These are phyloP conservation scores for Siniperca scherzeri DNA, from an alignment of 2,797 vertebrate genomes.

Conservation along the genomic window DNA sequence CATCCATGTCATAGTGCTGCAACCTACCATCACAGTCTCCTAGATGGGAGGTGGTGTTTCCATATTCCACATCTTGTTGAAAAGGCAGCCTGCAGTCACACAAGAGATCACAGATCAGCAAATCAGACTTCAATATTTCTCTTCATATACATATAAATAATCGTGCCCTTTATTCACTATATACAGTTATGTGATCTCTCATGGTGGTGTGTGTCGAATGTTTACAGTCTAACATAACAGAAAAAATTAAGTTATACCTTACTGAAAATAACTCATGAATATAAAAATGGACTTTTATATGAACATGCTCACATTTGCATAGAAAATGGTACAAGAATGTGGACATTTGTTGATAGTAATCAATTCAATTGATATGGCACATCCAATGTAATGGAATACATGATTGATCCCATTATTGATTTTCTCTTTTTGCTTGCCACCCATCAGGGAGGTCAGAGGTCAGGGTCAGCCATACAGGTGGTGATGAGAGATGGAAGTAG, in stretches of 20 bases:
- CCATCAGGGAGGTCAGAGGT: slow-evolving; percentile 53
- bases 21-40: slow-evolving; percentile 96
- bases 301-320: slow-evolving; percentile 9
- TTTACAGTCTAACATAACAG: not conserved
- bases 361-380: slow-evolving; percentile 35
- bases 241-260: not conserved
- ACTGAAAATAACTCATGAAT: slow-evolving; percentile 2
- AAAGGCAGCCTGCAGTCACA: slow-evolving; percentile 87
- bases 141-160: not conserved
- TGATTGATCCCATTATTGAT: slow-evolving; percentile 66
- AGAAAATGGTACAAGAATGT: slow-evolving; percentile 10
- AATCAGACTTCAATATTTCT: not conserved
- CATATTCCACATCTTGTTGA: slow-evolving; percentile 93
- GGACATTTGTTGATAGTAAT: slow-evolving; percentile 29
- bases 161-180: not conserved
- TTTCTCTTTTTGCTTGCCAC: slow-evolving; percentile 27
- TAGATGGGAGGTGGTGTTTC: slow-evolving; percentile 91
- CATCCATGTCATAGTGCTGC: slow-evolving; percentile 69
- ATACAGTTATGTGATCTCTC: not conserved
- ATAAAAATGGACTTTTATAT: not conserved
- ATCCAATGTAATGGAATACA: slow-evolving; percentile 58
- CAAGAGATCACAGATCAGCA: slow-evolving; percentile 39
- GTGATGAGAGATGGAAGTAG: not conserved
- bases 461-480: slow-evolving; percentile 39
- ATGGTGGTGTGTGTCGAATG: not conserved